These are phyloP conservation scores for Idaea aversata DNA, from an alignment of 2,888 invertebrate species.

Conservation along the genomic window DNA sequence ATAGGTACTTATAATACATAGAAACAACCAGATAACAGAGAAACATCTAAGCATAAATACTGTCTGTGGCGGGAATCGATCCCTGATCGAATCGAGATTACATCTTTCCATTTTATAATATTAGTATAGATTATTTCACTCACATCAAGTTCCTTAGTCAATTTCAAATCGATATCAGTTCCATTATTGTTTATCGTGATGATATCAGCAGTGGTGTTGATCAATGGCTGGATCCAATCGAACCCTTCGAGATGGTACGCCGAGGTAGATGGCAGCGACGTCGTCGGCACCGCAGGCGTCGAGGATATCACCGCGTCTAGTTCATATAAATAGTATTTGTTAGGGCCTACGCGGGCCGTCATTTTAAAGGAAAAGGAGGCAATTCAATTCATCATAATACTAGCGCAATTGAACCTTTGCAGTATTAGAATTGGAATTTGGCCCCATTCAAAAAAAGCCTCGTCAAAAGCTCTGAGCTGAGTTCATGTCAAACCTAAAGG, in stretches of 20 bases:
- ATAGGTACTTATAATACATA: too few relatives aligned
- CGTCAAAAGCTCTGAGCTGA: too few relatives aligned
- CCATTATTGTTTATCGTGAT: constrained; percentile 45
- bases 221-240: constrained; percentile 47
- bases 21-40: too few relatives aligned
- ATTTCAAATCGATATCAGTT: constrained; percentile 44
- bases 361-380: background rate
- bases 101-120: constrained; percentile 6
- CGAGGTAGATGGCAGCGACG: background rate
- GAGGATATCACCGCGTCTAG: background rate
- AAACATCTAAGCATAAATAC: too few relatives aligned
- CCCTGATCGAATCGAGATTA: too few relatives aligned
- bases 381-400: too few relatives aligned
- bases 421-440: too few relatives aligned
- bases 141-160: constrained; percentile 35
- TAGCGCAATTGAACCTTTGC: too few relatives aligned
- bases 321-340: background rate
- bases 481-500: too few relatives aligned
- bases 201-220: constrained; percentile 38
- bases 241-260: constrained; percentile 48
- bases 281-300: background rate
- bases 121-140: constrained; percentile 3
- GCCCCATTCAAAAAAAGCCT: too few relatives aligned
- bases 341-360: too few relatives aligned
- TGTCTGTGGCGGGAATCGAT: too few relatives aligned